phyloP scores from a whole-genome alignment of 2,888 invertebrate genomes.

The Xestoiulus laeticollis region DNA sequence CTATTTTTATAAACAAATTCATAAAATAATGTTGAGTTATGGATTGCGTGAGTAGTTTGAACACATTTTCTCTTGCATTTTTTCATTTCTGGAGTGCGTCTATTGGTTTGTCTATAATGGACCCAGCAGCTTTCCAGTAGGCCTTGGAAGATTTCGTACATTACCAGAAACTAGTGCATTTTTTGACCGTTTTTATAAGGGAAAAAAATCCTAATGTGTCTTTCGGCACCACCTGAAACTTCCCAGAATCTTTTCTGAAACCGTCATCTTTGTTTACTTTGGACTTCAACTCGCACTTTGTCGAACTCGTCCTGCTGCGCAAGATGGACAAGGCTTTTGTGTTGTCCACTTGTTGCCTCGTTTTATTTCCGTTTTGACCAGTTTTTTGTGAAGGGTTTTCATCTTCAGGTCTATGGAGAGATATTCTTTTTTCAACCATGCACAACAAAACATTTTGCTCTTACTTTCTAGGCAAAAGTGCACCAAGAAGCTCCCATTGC shows the following conservation, averaged over 20 bases:
- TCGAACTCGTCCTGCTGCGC: background rate
- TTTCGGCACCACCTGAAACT: background rate
- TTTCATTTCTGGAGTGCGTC: background rate
- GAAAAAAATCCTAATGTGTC: background rate
- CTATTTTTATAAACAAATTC: too few species aligned
- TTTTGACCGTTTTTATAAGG: background rate
- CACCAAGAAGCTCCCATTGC: too few species aligned
- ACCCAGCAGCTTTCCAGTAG: background rate
- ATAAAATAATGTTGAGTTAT: too few species aligned
- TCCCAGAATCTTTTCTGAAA: background rate
- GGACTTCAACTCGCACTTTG: slow-evolving; percentile 18
- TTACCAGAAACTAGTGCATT: background rate
- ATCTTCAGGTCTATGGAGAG: background rate
- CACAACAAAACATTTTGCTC: background rate
- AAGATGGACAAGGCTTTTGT: background rate
- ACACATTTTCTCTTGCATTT: background rate
- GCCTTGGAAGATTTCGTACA: background rate
- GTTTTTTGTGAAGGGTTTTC: background rate
- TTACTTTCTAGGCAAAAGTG: too few species aligned
- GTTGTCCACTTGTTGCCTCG: background rate
- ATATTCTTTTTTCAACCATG: background rate
- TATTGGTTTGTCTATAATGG: background rate
- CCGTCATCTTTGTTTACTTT: background rate
- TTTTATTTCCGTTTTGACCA: background rate
- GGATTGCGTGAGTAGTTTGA: too few species aligned